Conservation (phyloP, 92 coral and sea anemone species). For the Heteractis magnifica region DNA sequence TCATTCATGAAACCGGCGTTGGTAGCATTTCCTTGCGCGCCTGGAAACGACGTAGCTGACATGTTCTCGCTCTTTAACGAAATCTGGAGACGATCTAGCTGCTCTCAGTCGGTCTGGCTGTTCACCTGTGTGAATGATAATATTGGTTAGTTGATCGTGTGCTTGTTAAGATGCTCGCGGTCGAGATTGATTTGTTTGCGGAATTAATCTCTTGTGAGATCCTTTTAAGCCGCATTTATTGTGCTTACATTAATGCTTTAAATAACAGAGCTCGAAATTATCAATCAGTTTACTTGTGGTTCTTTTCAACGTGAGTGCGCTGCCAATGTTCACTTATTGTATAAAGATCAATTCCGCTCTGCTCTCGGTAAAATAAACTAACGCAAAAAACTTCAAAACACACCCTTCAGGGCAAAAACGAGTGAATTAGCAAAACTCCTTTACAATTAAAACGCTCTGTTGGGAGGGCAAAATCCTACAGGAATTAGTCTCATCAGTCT, state of each 20-base stretch:
- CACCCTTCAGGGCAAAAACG: background rate
- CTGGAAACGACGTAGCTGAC: background rate
- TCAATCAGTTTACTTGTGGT: background rate
- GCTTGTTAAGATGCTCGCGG: background rate
- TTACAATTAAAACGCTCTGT: background rate
- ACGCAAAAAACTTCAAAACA: background rate
- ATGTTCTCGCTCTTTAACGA: background rate
- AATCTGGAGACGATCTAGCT: background rate
- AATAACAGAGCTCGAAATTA: background rate
- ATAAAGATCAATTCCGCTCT: background rate
- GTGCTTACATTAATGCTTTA: background rate
- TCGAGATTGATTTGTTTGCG: background rate
- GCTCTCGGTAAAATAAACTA: background rate
- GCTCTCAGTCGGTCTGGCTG: background rate
- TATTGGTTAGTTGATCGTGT: background rate
- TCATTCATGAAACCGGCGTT: background rate
- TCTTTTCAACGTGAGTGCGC: background rate
- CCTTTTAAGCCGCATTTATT: background rate
- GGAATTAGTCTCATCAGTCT: too few species aligned
- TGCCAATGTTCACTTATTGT: background rate
- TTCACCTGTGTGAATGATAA: background rate
- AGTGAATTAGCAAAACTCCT: too few species aligned
- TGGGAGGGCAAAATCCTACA: too few species aligned
- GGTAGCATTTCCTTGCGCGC: background rate
- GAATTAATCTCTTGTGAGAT: background rate